phyloP scores from a whole-genome alignment of 1,140 invertebrate species.

The Zaprionus inermis region DNA sequence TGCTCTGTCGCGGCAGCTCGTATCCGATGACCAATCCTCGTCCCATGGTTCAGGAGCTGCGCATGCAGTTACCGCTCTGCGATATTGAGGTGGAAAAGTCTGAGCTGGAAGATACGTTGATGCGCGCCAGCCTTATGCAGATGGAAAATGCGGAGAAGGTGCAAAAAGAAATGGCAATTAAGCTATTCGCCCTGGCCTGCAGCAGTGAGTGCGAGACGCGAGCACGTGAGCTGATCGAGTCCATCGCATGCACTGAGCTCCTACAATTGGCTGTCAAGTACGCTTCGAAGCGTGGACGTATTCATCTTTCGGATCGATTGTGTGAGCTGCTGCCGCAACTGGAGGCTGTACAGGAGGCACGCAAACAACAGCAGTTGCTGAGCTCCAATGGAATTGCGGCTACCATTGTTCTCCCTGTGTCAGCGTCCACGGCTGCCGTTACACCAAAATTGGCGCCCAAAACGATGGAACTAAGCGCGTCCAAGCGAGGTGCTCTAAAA shows the following conservation, averaged over 20 bases:
- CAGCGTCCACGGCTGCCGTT: conserved; percentile 11
- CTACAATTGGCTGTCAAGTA: conserved; percentile 95
- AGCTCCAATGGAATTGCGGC: conserved; percentile 64
- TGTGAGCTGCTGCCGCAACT: conserved; percentile 76
- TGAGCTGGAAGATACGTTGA: conserved; percentile 91
- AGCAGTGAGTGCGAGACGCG: conserved; percentile 93
- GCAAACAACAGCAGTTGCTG: conserved; percentile 65
- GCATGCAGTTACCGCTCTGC: conserved; percentile 91
- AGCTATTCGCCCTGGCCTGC: conserved; percentile 93
- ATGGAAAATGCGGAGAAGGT: conserved; percentile 87
- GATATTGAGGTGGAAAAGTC: conserved; percentile 92
- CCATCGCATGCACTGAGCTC: conserved; percentile 91
- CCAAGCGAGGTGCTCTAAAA: conserved; percentile 64
- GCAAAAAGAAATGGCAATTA: conserved; percentile 91
- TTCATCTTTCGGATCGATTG: conserved; percentile 91
- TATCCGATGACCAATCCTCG: conserved; percentile 94
- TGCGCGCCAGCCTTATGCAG: conserved; percentile 87
- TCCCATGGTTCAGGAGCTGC: conserved; percentile 91
- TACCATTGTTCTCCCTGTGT: conserved; percentile 64
- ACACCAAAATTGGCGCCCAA: conserved; percentile 69
- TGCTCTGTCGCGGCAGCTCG: conserved; percentile 93
- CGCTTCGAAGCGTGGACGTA: conserved; percentile 90
- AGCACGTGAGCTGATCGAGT: conserved; percentile 93
- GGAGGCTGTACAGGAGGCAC: conserved; percentile 72
- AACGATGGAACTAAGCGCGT: conserved; percentile 65